Evolutionary conservation across 2,888 invertebrate species (phyloP), one percentile per base, ranked within the genome.

Genomic region (Tetheella fluctuosa): DNA sequence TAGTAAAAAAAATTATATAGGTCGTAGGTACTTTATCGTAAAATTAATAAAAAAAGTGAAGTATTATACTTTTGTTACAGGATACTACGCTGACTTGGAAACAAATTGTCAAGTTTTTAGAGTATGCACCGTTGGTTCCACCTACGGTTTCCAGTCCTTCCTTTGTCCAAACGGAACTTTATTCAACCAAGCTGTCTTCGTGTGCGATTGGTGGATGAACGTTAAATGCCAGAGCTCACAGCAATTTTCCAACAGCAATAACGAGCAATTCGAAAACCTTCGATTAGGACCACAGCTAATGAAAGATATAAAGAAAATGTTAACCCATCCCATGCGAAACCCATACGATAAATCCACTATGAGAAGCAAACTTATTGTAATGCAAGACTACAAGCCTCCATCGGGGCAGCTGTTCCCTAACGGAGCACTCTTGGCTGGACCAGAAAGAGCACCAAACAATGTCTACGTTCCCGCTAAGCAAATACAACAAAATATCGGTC

Each of bases 151-250:
- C 62, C 94, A 94, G 62, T 95, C 95, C 1, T 95, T 95, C 77
- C 89, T 95, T 5, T 95, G 95, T 67, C 95, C 95, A 6, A 94
- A 95, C 71, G 95, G 95, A 62, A 95, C 95, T 12, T 86, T 95
- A 23, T 96, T 96, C 81, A 95, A 95, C 72, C 95, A 95, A 83
- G 94, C 94, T 57, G 91, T 95, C 2, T 90, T 95, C 62, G 95
- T 95, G 2, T 95, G 95, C 70, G 95, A 95, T 73, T 95, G 95
- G 95, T 95, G 95, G 95, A 94, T 94, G 88, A 94, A 95, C 70
- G 95, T 95, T 0, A 92, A 95, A 67, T 95, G 95, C 70, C 85
- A 90, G 39, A 79, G 89, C 30, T 90, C 94, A 2, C 83, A 86
- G 61, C 83, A 88, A 61, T 71, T 82, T 6, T 88, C 90, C 65